Base-by-base conservation (phyloP, 1,140 invertebrate genomes). In the Drosophila nikananu region DNA sequence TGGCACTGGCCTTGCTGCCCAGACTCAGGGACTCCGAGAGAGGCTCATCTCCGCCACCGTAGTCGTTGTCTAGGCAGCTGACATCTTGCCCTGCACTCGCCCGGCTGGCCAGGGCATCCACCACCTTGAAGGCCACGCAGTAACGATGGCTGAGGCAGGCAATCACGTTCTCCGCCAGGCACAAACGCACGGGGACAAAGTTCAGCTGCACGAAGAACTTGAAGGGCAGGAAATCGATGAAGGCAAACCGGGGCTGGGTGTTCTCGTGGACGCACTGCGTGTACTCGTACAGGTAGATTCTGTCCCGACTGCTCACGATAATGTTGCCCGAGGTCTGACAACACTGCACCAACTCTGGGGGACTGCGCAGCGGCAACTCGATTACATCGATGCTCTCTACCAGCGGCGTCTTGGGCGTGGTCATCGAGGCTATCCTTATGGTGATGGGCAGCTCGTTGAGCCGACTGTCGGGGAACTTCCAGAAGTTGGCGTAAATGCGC, bases 181-280 rank as follows among this genome's bases (percentile, higher is more conserved):
- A 82, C 6, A 92, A 62, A 5, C 87, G 86, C 25, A 91, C 39
- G 7, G 91, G 91, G 23, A 92, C 70, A 71, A 92, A 92, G 39
- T 92, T 92, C 25, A 92, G 59, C 68, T 92, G 91, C 13, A 92
- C 91, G 23, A 91, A 92, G 67, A 92, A 92, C 70, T 92, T 92
- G 35, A 92, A 92, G 23, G 91, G 91, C 52, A 92, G 61, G 63
- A 92, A 92, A 52, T 92, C 91, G 21, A 92, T 92, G 62, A 92
- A 92, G 12, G 89, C 78, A 25, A 92, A 92, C 15, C 91, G 51
- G 10, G 91, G 91, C 59, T 92, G 91, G 2, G 91, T 92, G 37
- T 84, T 92, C 41, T 92, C 91, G 19, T 92, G 91, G 19, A 86
- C 91, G 42, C 91, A 92, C 55, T 91, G 86, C 9, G 89, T 92